These are phyloP conservation scores for Notodonta ziczac DNA, from an alignment of 2,888 invertebrate species.

Conservation along the genomic window DNA sequence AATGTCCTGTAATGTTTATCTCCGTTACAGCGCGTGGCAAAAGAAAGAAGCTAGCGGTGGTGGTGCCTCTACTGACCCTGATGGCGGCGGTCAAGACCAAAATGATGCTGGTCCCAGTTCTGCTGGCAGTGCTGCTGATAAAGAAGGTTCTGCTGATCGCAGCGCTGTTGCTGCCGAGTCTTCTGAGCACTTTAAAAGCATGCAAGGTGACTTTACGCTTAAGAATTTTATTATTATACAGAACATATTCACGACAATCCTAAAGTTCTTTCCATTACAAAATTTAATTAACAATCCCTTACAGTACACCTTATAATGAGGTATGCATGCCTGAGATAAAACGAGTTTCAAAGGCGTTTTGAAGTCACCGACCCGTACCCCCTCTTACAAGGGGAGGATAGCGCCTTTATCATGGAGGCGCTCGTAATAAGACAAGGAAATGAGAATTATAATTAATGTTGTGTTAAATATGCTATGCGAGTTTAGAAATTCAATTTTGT, in stretches of 20 bases:
- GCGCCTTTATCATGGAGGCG: background rate
- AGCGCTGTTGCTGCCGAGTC: slow-evolving; percentile 85
- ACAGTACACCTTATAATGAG: background rate
- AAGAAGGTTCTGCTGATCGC: slow-evolving; percentile 87
- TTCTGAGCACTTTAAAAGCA: slow-evolving; percentile 83
- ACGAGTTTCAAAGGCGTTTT: slow-evolving; percentile 2
- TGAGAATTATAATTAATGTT: slow-evolving; percentile 2
- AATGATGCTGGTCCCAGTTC: slow-evolving; percentile 84
- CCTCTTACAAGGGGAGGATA: background rate
- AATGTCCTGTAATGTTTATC: slow-evolving; percentile 1
- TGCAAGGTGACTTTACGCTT: slow-evolving; percentile 70
- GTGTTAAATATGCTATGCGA: background rate
- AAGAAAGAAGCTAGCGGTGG: slow-evolving; percentile 79
- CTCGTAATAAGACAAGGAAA: slow-evolving; percentile 1
- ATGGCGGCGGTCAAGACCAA: slow-evolving; percentile 84
- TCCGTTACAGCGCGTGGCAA: slow-evolving; percentile 75
- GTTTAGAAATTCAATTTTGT: background rate
- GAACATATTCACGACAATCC: too few species aligned
- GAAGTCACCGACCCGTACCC: background rate
- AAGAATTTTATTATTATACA: too few species aligned
- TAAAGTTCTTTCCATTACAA: too few species aligned
- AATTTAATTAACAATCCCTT: background rate
- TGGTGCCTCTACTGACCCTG: slow-evolving; percentile 81
- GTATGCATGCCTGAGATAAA: background rate
- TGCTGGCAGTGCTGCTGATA: slow-evolving; percentile 86